Evolutionary conservation across 2,113 vertebrate genomes (phyloP), one percentile per base, ranked within the genome.

Genomic region (Paralichthys olivaceus): DNA sequence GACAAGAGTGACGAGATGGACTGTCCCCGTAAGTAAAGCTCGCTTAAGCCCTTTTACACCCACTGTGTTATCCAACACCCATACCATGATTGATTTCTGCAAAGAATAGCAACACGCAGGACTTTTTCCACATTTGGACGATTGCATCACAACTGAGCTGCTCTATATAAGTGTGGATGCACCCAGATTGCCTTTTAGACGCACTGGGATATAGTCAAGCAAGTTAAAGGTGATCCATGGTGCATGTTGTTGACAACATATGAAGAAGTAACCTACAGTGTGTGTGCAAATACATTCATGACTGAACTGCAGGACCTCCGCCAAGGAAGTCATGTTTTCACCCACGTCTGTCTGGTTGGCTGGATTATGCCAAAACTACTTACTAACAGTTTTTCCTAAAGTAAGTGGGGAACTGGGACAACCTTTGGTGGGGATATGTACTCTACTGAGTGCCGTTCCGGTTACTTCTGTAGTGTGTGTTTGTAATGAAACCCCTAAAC

Each of bases 1-100:
- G 98, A 99, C 28, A 94, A 96, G 90, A 99, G 98, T 0, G 98
- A 99, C 68, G 98, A 99, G 91, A 93, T 96, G 47, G 94, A 96
- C 94, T 99, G 98, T 90, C 96, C 97, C 71, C 95, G 98, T 98
- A 86, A 93, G 94, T 93, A 66, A 1, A 57, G 54, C 56, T 55
- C 59, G 62, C 67, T 51, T 71, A 51, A 74, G 55, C 67, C 73
- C 53, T 65, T 62, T 77, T 15, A 64, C 69, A 43, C 29, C 60
- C 56, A 60, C 61, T 45, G 26, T 54, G 56, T 68, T 55, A 77
- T 62, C 68, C 9, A 77, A 70, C 72, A 63, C 40, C 49, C 75
- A 63, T 56, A 72, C 63, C 72, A n/a, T 34, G 43, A 68, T 63
- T 60, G 67, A 70, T 79, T 71, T 69, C 66, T 57, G 58, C 17